phyloP scores from a whole-genome alignment of 1,140 invertebrate species.

The Drosophila ercepeae region DNA sequence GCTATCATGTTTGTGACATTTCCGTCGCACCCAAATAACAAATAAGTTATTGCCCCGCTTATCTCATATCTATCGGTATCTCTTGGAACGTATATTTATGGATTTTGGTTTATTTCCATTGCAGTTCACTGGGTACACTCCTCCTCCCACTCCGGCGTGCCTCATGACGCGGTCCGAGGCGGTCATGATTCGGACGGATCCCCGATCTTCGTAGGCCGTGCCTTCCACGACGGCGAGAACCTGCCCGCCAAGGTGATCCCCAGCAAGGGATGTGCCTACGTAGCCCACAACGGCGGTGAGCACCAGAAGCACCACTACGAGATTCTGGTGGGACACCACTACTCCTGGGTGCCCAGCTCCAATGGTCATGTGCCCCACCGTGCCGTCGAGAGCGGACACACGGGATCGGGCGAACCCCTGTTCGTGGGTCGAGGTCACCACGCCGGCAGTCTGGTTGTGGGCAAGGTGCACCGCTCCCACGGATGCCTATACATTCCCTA shows the following conservation, averaged over 20 bases:
- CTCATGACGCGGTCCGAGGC: slow-evolving; percentile 84
- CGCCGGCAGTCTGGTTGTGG: slow-evolving; percentile 87
- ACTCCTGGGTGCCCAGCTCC: slow-evolving; percentile 84
- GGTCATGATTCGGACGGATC: slow-evolving; percentile 87
- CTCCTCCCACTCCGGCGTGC: slow-evolving; percentile 68
- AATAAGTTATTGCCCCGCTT: neutral
- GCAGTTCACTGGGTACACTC: slow-evolving; percentile 81
- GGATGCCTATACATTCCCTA: slow-evolving; percentile 89
- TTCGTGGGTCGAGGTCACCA: slow-evolving; percentile 87
- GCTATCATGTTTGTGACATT: neutral
- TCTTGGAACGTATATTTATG: neutral
- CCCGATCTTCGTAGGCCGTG: slow-evolving; percentile 88
- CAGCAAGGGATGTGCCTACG: slow-evolving; percentile 83
- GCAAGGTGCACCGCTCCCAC: slow-evolving; percentile 90
- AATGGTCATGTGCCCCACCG: slow-evolving; percentile 85
- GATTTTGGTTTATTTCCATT: slow-evolving; percentile 43
- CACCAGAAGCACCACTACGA: slow-evolving; percentile 87
- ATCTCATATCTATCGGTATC: neutral
- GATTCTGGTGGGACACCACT: slow-evolving; percentile 85
- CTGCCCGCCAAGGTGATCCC: slow-evolving; percentile 84
- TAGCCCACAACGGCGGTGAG: slow-evolving; percentile 87
- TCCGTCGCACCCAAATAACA: neutral
- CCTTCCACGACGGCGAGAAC: slow-evolving; percentile 87
- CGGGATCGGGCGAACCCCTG: slow-evolving; percentile 86
- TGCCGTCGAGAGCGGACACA: slow-evolving; percentile 86